Evolutionary conservation across 2,797 vertebrate genomes (phyloP).

Genomic region (Dipus sagitta): DNA sequence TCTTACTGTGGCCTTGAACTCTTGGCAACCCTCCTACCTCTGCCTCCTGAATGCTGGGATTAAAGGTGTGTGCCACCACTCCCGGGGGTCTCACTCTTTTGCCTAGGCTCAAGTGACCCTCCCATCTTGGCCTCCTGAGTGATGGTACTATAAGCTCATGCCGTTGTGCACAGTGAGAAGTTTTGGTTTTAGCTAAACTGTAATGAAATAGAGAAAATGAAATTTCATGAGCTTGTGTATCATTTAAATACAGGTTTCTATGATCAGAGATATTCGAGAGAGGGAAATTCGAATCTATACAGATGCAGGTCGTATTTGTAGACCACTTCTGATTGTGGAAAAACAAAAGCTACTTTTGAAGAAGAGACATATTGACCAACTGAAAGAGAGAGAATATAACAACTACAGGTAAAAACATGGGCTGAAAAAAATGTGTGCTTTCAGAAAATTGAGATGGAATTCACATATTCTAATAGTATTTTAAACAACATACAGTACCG

Average conservation of each 20-base stretch:
- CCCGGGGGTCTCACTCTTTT: not conserved
- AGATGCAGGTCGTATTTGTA: constrained; percentile 96
- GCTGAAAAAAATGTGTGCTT: not conserved
- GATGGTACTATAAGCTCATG: too few relatives aligned
- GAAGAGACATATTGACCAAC: constrained; percentile 97
- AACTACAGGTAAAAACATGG: constrained; percentile 93
- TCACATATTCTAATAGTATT: constrained; percentile 30
- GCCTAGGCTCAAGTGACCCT: not conserved
- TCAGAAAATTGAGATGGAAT: constrained; percentile 23
- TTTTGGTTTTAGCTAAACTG: constrained; percentile 45
- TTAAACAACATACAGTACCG: not conserved
- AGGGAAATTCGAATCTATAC: constrained; percentile 99
- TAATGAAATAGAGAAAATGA: constrained; percentile 33
- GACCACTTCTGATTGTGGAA: constrained; percentile 97
- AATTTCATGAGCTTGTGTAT: constrained; percentile 9
- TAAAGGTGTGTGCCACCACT: too few relatives aligned
- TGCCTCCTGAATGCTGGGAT: too few relatives aligned
- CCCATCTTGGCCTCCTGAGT: not conserved
- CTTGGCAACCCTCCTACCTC: too few relatives aligned
- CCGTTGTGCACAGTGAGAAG: not conserved
- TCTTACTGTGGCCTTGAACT: too few relatives aligned
- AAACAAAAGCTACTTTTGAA: constrained; percentile 98
- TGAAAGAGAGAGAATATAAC: constrained; percentile 99
- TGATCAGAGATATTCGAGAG: constrained; percentile 98
- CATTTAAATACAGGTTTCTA: constrained; percentile 92